phyloP scores from a whole-genome alignment of 2,888 invertebrate species.

The Platycheirus albimanus region DNA sequence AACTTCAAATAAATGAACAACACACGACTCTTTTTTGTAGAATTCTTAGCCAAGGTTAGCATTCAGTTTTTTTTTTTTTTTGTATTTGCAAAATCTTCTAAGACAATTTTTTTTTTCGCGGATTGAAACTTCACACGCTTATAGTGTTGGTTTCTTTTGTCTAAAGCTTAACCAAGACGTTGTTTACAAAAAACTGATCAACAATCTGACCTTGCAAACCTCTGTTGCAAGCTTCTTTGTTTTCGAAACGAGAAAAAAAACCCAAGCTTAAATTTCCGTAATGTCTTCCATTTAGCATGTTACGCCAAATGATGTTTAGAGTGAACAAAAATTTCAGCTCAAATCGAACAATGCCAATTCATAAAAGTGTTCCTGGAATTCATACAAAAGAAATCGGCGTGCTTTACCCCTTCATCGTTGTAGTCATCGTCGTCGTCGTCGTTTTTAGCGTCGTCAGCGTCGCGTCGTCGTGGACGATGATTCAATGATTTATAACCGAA shows the following conservation, averaged over 20 bases:
- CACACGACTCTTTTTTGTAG: conserved; percentile 3
- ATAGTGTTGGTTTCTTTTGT: conserved; percentile 6
- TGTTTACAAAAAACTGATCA: background rate
- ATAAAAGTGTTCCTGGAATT: conserved; percentile 58
- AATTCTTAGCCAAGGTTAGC: conserved; percentile 1
- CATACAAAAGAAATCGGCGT: conserved; percentile 40
- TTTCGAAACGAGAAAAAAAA: background rate
- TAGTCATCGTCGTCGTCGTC: too few relatives aligned
- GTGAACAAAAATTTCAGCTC: background rate
- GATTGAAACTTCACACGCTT: background rate
- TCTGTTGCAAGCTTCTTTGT: conserved; percentile 29
- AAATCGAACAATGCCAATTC: conserved; percentile 54
- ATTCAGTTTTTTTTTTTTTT: background rate
- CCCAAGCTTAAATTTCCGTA: conserved; percentile 3
- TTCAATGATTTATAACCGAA: conserved; percentile 57
- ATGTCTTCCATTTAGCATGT: background rate
- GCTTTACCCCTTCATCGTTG: conserved; percentile 7
- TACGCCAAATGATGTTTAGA: conserved; percentile 6
- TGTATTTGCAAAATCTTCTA: background rate
- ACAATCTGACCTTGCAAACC: conserved; percentile 13
- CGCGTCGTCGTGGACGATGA: too few relatives aligned
- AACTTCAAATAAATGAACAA: too few relatives aligned
- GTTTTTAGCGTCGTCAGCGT: too few relatives aligned
- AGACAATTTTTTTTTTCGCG: conserved; percentile 11
- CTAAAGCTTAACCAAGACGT: background rate